Conservation (phyloP, 2,797 vertebrate genomes). For the Trachops cirrhosus region DNA sequence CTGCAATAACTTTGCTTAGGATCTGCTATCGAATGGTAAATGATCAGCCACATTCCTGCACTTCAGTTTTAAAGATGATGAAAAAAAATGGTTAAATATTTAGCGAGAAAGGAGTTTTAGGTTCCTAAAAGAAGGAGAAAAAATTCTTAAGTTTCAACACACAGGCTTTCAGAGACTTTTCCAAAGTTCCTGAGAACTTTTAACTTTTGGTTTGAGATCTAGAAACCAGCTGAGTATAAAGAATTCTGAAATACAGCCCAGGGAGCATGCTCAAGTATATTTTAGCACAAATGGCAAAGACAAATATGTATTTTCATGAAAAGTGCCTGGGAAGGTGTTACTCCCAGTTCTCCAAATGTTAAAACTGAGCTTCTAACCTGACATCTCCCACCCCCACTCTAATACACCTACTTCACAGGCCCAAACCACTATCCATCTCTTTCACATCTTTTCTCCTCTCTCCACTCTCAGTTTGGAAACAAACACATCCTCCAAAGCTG, state of each 20-base stretch:
- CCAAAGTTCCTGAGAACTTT: slow-evolving; percentile 52
- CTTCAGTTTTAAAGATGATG: slow-evolving; percentile 6
- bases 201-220: slow-evolving; percentile 35
- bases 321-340: slow-evolving; percentile 61
- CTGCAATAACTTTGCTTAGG: background rate
- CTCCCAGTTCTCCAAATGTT: background rate
- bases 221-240: background rate
- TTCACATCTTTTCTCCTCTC: slow-evolving; percentile 40
- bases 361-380: background rate
- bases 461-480: slow-evolving; percentile 23
- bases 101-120: background rate
- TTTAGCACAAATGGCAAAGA: slow-evolving; percentile 50
- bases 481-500: background rate
- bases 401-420: background rate
- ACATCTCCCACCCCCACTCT: background rate
- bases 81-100: background rate
- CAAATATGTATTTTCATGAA: slow-evolving; percentile 74
- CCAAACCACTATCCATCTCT: background rate
- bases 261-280: background rate
- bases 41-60: background rate
- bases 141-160: background rate
- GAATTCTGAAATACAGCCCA: background rate
- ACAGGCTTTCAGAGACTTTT: slow-evolving; percentile 4
- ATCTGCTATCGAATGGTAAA: slow-evolving; percentile 9
- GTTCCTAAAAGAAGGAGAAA: background rate